Conservation (phyloP, 2,888 invertebrate genomes). For the Rhagonycha lutea region DNA sequence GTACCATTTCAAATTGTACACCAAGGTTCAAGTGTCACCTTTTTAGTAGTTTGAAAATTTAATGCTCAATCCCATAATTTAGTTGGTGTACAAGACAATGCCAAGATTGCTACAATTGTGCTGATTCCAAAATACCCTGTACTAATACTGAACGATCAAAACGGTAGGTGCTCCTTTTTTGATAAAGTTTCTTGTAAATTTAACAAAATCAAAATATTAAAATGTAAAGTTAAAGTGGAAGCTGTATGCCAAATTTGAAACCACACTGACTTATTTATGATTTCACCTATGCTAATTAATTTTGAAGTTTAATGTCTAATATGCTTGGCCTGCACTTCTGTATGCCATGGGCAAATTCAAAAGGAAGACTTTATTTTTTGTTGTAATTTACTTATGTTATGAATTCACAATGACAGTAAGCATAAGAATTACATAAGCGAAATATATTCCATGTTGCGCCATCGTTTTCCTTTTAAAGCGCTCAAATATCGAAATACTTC, state of each 20-base stretch:
- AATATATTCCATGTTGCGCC: too few species aligned
- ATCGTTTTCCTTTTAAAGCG: too few species aligned
- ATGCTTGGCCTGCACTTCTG: too few species aligned
- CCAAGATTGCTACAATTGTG: background rate
- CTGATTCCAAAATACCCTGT: background rate
- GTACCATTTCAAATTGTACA: background rate
- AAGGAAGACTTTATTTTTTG: background rate
- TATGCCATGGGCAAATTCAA: background rate
- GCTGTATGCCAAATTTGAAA: too few species aligned
- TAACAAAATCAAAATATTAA: background rate
- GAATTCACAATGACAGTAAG: too few species aligned
- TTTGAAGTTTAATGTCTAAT: too few species aligned
- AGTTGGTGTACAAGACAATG: background rate
- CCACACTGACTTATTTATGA: too few species aligned
- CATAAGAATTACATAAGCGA: too few species aligned
- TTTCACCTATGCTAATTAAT: too few species aligned
- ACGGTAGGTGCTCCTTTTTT: background rate
- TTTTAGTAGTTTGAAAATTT: background rate
- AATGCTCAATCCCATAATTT: background rate
- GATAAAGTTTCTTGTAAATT: background rate
- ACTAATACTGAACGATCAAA: background rate
- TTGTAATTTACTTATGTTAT: background rate
- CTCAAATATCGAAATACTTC: too few species aligned
- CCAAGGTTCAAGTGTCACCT: background rate
- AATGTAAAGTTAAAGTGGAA: too few species aligned